Conservation (phyloP, 30 jellyfish, hydroid and myxozoan species). For the Cassiopea andromeda region DNA sequence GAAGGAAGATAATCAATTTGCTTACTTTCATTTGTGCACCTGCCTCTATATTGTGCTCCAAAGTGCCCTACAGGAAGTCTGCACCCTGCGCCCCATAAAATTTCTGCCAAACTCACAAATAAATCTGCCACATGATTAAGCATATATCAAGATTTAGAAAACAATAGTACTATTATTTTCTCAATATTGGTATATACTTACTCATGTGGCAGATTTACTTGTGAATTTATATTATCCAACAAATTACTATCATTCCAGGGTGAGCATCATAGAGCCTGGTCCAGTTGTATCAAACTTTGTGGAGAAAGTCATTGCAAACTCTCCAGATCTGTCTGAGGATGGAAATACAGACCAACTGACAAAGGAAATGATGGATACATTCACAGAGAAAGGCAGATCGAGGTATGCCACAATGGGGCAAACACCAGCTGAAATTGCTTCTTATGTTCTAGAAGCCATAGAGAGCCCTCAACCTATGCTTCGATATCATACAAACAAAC, state of each 20-base stretch:
- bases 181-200: too few relatives aligned
- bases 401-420: slow-evolving; percentile 83
- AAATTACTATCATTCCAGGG: slow-evolving; percentile 27
- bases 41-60: too few relatives aligned
- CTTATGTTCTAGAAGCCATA: slow-evolving; percentile 37
- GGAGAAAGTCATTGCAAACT: slow-evolving; percentile 15
- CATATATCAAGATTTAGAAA: too few relatives aligned
- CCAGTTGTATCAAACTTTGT: slow-evolving; percentile 57
- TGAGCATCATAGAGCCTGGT: slow-evolving; percentile 66
- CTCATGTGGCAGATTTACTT: too few relatives aligned
- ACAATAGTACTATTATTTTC: too few relatives aligned
- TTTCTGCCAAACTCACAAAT: too few relatives aligned
- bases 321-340: not conserved
- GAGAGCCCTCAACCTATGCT: slow-evolving; percentile 32
- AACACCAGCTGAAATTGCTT: slow-evolving; percentile 54
- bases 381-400: slow-evolving; percentile 72
- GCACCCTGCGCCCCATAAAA: too few relatives aligned
- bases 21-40: too few relatives aligned
- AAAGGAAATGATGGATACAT: slow-evolving; percentile 57
- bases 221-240: not conserved
- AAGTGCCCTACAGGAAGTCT: too few relatives aligned
- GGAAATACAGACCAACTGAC: slow-evolving; percentile 43
- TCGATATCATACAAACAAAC: slow-evolving; percentile 50
- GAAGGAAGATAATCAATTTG: too few relatives aligned
- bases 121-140: too few relatives aligned